Evolutionary conservation across 2,888 invertebrate species (phyloP).

Genomic region (Eupeodes latifasciatus): DNA sequence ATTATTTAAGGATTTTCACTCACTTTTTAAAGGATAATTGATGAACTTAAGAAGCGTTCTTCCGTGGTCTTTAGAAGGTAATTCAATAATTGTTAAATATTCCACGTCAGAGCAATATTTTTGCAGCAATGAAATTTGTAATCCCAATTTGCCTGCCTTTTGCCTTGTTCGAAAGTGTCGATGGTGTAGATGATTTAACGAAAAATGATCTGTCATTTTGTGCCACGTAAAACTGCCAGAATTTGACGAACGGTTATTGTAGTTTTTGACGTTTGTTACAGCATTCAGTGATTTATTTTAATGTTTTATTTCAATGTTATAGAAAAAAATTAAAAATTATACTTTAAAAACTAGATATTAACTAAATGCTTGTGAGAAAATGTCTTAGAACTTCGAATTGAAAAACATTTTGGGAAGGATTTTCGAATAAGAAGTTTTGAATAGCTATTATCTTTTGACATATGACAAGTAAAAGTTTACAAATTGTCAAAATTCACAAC

Average conservation of each 20-base stretch:
- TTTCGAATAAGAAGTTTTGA: too few species aligned
- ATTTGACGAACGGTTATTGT: constrained; percentile 56
- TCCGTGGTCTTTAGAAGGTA: constrained; percentile 24
- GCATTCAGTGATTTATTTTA: not conserved
- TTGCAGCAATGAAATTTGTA: constrained; percentile 58
- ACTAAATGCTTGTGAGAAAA: too few species aligned
- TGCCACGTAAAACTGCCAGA: constrained; percentile 75
- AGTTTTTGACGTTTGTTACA: constrained; percentile 43
- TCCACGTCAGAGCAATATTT: constrained; percentile 75
- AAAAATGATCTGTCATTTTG: constrained; percentile 70
- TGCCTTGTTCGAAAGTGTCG: constrained; percentile 72
- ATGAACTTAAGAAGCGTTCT: not conserved
- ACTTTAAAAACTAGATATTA: too few species aligned
- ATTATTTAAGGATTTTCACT: not conserved
- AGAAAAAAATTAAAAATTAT: not conserved
- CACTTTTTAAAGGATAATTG: not conserved
- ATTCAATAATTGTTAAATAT: constrained; percentile 48
- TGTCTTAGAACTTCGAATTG: too few species aligned
- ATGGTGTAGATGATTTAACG: constrained; percentile 71
- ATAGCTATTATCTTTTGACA: too few species aligned
- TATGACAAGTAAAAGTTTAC: too few species aligned
- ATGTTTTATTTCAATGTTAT: not conserved
- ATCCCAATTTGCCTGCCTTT: constrained; percentile 72
- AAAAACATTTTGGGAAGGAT: too few species aligned
- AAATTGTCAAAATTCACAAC: too few species aligned